Evolutionary conservation across 2,888 invertebrate genomes (phyloP), one percentile per base, ranked within the genome.

Genomic region (Hirudinaria manillensis): DNA sequence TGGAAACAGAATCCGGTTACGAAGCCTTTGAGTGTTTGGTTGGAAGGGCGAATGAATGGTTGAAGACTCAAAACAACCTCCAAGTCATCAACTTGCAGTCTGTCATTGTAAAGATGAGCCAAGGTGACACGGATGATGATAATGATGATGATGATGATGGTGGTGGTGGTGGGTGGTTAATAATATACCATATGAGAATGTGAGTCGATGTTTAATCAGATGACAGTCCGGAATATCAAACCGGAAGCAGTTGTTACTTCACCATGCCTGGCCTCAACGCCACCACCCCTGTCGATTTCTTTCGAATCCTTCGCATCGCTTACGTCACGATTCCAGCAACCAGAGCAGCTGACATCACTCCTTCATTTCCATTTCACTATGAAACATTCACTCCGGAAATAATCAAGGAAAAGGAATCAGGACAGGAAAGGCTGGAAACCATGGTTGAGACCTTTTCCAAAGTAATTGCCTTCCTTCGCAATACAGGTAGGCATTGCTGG

Each of bases 351-450:
- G 75, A 75, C 29, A n/a, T 27, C 19, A 29, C 51, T 24, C 72
- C 53, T 45, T 56, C 76, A 66, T 79, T 76, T 71, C 79, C 79
- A 21, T 78, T 79, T 72, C 77, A 78, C 29, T 79, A 78, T 77
- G 79, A 79, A 75, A 77, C 77, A 6, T 79, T 79, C 76, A 79
- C 77, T 24, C 79, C 79, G 45, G 79, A 78, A 55, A 70, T 79
- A n/a, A 71, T 79, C 21, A 55, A 74, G 13, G 51, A 71, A 27
- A 73, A 74, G 34, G 72, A 75, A 10, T 61, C 66, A 19, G 78
- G 77, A 24, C 55, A 73, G 38, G 78, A 79, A 36, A 51, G 79
- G 4, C 72, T 79, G 70, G 79, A 79, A 66, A 77, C 68, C 68
- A 77, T 78, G 76, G 77, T 74, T 72, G 79, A 79, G 34, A 77